A percentile compares a stretch with the other conserved stretches of the same genome.
phyloP scores from a whole-genome alignment of 2,888 invertebrate species.

The Cephus rjabovi region DNA sequence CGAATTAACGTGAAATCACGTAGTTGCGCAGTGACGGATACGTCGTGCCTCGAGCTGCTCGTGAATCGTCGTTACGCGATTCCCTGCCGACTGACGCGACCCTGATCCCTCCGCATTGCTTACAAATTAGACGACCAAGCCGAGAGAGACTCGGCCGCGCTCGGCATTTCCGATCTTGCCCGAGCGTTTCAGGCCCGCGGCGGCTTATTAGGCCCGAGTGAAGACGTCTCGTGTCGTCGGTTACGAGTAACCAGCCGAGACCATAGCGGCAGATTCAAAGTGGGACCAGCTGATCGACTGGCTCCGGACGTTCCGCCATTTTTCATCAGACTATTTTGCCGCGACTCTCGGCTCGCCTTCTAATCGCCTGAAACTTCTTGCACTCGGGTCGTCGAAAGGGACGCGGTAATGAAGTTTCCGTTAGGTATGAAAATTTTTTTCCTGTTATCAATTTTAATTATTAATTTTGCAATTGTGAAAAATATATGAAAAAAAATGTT shows the following conservation, averaged over 20 bases:
- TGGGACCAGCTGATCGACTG: neutral
- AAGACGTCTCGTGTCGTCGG: conserved; percentile 22
- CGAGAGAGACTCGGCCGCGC: neutral
- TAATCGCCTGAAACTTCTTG: neutral
- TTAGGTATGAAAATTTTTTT: neutral
- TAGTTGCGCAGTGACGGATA: neutral
- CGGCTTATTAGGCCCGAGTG: conserved; percentile 20
- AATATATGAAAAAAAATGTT: neutral
- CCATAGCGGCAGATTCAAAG: conserved; percentile 1
- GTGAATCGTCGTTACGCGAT: neutral
- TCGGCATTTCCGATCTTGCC: neutral
- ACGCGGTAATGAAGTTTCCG: neutral
- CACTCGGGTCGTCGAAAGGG: no score
- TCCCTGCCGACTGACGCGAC: neutral
- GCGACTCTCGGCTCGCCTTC: neutral
- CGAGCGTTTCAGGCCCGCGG: neutral
- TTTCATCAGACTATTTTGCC: neutral
- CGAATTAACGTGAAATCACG: neutral
- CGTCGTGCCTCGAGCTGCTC: neutral
- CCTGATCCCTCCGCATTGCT: neutral
- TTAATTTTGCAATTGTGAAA: neutral
- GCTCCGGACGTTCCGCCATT: neutral
- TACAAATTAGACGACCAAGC: neutral
- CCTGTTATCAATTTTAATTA: no score
- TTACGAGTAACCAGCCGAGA: neutral